A percentile compares a stretch with the other conserved stretches of the same genome.
Conservation (phyloP, 2,888 invertebrate genomes). For the Orthonychiurus folsomi region DNA sequence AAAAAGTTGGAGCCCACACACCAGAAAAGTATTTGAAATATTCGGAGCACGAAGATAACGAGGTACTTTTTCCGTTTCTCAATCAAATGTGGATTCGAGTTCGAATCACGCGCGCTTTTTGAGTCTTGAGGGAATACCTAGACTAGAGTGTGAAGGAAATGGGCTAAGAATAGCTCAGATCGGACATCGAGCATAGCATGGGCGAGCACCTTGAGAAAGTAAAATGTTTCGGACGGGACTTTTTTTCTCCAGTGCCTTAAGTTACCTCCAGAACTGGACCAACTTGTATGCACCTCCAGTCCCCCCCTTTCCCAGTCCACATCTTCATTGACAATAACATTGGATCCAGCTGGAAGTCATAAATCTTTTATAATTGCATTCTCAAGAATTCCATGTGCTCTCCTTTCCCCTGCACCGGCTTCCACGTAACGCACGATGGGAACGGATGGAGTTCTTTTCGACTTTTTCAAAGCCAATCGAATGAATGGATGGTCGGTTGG, state of each 20-base stretch:
- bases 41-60: conserved; percentile 1
- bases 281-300: neutral
- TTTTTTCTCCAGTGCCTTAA: too few relatives aligned
- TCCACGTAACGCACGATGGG: neutral
- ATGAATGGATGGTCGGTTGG: too few relatives aligned
- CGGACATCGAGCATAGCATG: neutral
- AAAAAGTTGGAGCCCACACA: too few relatives aligned
- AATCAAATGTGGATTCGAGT: neutral
- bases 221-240: neutral
- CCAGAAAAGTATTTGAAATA: too few relatives aligned
- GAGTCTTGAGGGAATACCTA: too few relatives aligned
- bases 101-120: neutral
- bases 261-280: neutral
- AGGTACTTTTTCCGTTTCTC: neutral
- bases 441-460: too few relatives aligned
- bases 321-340: neutral
- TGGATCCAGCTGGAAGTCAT: neutral
- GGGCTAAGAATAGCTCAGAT: neutral
- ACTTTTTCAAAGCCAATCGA: too few relatives aligned
- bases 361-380: conserved; percentile 1
- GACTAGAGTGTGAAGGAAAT: too few relatives aligned
- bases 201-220: neutral
- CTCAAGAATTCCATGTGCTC: neutral
- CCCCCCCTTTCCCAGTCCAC: neutral
- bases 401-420: neutral